Base-by-base conservation (phyloP, 2,797 vertebrate genomes). In the Gephyroberyx darwinii region DNA sequence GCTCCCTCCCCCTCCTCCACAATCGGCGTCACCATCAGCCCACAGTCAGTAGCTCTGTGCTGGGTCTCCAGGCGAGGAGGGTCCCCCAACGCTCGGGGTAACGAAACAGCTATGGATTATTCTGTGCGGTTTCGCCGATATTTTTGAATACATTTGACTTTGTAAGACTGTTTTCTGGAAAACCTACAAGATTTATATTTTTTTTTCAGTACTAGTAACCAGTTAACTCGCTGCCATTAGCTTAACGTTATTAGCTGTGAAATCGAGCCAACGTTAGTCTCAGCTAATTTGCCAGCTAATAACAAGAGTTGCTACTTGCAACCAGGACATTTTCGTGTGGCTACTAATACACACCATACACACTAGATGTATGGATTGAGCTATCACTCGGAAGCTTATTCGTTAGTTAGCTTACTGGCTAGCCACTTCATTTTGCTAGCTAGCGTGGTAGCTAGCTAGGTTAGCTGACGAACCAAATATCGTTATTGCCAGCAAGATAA, bases 391-490 rank as follows among this genome's bases (percentile, higher is more conserved):
- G 1, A 5, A 35, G n/a, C n/a, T 41, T 50, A 35, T 43, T 71
- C 41, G 41, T 72, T 65, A 76, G 79, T 84, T 89, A 90, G 88
- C 89, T 61, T 39, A 3, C 60, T 60, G 71, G 84, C 80, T 90
- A 88, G 75, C 81, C 77, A 56, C 76, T 83, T 79, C 75, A 17
- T 62, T 65, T 67, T 50, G 88, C 84, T 86, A 87, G 83, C 86
- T 88, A 85, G 85, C 84, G 74, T 50, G 71, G 77, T 17, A 61
- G 90, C 89, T 90, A 88, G 83, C 85, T 79, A 88, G 84, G 26
- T 26, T 26, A 26, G 26, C 84, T 39, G 58, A 43, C 76, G 75
- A 73, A 69, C 71, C 71, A 41, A 72, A 74, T 61, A 70, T 82
- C 81, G 77, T 65, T 37, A 53, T 55, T 14, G 47, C 66, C 45